Base-by-base conservation (phyloP, 2,113 vertebrate species). In the Corynorhinus townsendii region DNA sequence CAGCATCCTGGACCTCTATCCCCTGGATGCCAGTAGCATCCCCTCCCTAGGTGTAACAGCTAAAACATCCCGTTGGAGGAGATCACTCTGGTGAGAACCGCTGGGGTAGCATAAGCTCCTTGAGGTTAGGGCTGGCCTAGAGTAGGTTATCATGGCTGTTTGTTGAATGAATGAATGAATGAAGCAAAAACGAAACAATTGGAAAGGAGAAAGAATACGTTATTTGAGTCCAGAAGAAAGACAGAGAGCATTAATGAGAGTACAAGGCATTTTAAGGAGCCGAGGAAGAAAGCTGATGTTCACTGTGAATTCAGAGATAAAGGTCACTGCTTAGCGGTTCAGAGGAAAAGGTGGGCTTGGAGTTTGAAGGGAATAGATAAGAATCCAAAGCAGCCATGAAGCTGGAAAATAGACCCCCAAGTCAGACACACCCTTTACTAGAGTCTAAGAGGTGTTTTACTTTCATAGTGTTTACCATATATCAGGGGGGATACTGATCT, bases 41-140 rank as follows among this genome's bases (percentile, higher is more conserved):
- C 45, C 12, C 5, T 33, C 33, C 40, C 14, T 26, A 26, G 4
- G 2, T 1, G 49, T 40, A 28, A 86, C 71, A 56, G 35, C 15
- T 20, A 30, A 14, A 11, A 0, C 0, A 11, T 2, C 20, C 43
- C 9, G n/a, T 26, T 26, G 22, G n/a, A 15, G 47, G 77, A 71
- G 77, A 71, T 24, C 4, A 2, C 30, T 19, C 52, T 4, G 11
- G 10, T 11, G 77, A 45, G 47, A 56, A 45, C 54, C 2, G 2
- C 28, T 62, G 24, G 35, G 7, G 3, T 16, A 5, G 59, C 1
- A 2, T 43, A 62, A 79, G 45, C 52, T 66, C 71, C 30, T 0
- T 35, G 59, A n/a, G 24, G 19, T 17, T 0, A 30, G 52, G 11
- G 22, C 26, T 6, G 28, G 28, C 71, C 59, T 26, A 11, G 24